Evolutionary conservation across 2,888 invertebrate genomes (phyloP).

Genomic region (Andricus quercusramuli): DNA sequence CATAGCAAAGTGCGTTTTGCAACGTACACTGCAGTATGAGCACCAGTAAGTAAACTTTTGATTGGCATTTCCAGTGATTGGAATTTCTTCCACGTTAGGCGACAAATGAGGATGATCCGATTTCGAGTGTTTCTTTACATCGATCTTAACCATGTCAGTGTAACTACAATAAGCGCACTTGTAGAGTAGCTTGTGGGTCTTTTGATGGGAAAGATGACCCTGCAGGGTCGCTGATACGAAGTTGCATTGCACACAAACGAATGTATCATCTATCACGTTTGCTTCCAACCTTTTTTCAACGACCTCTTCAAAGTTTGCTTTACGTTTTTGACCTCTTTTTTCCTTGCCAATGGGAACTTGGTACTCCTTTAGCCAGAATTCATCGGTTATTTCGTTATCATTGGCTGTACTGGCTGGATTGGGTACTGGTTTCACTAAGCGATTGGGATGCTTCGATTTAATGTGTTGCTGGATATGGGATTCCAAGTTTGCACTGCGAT

Average conservation of each 20-base stretch:
- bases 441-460: constrained; percentile 64
- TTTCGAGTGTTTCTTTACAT: constrained; percentile 71
- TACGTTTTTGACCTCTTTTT: constrained; percentile 60
- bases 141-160: constrained; percentile 61
- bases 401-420: constrained; percentile 62
- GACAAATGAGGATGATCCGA: constrained; percentile 65
- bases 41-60: constrained; percentile 64
- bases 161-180: constrained; percentile 74
- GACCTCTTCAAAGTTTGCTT: constrained; percentile 39
- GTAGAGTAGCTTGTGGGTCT: constrained; percentile 64
- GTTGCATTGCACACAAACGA: constrained; percentile 65
- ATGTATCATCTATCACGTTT: constrained; percentile 10
- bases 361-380: constrained; percentile 74
- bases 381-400: constrained; percentile 64
- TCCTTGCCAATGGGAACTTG: constrained; percentile 59
- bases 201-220: constrained; percentile 69
- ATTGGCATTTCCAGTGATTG: not conserved
- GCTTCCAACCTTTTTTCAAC: constrained; percentile 41
- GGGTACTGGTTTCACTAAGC: constrained; percentile 59
- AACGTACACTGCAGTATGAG: constrained; percentile 67
- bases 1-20: constrained; percentile 63
- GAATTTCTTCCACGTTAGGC: constrained; percentile 43
- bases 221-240: constrained; percentile 66
- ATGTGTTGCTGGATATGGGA: constrained; percentile 68
- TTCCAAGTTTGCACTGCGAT: constrained; percentile 71